phyloP scores from a whole-genome alignment of 2,797 vertebrate species.

The Epinephelus coioides region DNA sequence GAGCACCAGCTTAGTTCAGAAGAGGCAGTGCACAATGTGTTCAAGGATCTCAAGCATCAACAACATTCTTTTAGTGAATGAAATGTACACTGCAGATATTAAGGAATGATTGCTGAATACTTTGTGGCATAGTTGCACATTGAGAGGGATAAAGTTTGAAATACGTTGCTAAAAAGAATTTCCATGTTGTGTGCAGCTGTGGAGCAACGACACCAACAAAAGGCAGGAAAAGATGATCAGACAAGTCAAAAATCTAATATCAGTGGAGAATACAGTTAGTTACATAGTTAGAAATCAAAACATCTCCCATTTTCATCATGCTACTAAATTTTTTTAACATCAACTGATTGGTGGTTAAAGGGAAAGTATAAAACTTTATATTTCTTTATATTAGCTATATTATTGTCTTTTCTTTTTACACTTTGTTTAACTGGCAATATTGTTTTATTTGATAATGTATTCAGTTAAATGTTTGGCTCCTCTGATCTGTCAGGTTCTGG shows the following conservation, averaged over 20 bases:
- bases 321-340: too few species aligned
- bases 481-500: too few species aligned
- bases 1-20: constrained; percentile 37
- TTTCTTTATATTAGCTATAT: too few species aligned
- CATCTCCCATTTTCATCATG: too few species aligned
- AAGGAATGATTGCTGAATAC: constrained; percentile 35
- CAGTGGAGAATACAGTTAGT: not conserved
- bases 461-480: too few species aligned
- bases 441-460: too few species aligned
- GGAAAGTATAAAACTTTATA: too few species aligned
- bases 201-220: too few species aligned
- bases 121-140: constrained; percentile 34
- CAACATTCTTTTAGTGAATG: constrained; percentile 45
- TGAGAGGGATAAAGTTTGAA: constrained; percentile 14
- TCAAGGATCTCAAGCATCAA: constrained; percentile 57
- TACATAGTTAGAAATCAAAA: not conserved
- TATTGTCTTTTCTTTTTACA: too few species aligned
- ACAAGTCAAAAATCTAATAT: not conserved
- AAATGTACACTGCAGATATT: constrained; percentile 38
- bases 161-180: not conserved
- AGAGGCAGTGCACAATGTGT: constrained; percentile 31
- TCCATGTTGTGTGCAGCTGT: not conserved
- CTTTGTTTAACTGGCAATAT: too few species aligned
- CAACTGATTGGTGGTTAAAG: too few species aligned
- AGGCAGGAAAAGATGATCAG: too few species aligned